Evolutionary conservation across 2,113 vertebrate species (phyloP), one percentile per base, ranked within the genome.

Genomic region (Amphilophus citrinellus): DNA sequence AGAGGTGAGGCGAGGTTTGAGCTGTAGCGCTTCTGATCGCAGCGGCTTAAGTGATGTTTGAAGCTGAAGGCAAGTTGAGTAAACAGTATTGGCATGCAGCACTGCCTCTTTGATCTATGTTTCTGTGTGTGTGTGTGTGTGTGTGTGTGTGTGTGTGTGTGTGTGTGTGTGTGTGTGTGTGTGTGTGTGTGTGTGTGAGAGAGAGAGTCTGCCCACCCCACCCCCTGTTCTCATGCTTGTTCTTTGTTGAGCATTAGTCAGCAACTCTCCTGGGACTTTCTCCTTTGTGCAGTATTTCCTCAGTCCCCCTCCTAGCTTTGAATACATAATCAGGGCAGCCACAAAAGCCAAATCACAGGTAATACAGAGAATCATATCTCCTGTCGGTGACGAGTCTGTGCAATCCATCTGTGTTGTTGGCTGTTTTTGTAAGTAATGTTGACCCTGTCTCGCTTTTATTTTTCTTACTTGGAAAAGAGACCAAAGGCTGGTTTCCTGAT

Each of bases 211-310:
- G 53, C 11, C 37, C 47, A 7, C 66, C 44, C 66, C 27, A 53
- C 27, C 18, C 56, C 30, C 47, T 62, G 37, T 50, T 24, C 56
- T 44, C 61, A 56, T 42, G 61, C 75, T 79, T 10, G 42, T 77
- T 83, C 83, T 91, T 94, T 95, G 89, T 94, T 94, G 91, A 79
- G 37, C 53, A 65, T 92, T 89, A 84, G 78, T 92, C 91, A 92
- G 90, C 83, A 76, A 56, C 80, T 90, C 93, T 87, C 92, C 63
- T 56, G 90, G 87, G 94, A 92, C 77, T 89, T 86, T 91, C 89
- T 91, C 88, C 86, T 94, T 94, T 93, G 93, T 90, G 82, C 88
- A 80, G 88, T 86, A 35, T 93, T 93, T 93, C 88, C 91, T 77
- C 71, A 65, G 30, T 88, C 84, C 83, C 93, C 88, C 87, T 79